Conservation (phyloP, 2,888 invertebrate genomes). For the Drosophila borborema region DNA sequence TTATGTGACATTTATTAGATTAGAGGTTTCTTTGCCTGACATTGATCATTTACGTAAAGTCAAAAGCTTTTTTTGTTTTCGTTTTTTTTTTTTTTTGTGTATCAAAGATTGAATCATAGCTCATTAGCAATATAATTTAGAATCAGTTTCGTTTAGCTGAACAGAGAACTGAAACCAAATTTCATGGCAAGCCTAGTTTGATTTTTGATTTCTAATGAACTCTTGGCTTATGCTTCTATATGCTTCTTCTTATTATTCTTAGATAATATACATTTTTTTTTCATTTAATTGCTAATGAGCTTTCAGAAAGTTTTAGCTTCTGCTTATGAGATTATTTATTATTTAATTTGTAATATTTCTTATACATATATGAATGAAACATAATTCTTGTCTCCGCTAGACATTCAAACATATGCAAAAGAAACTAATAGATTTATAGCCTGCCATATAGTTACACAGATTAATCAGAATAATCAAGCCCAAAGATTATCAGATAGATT, state of each 20-base stretch:
- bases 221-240: no score
- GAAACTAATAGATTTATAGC: background rate
- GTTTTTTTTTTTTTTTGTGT: no score
- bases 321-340: background rate
- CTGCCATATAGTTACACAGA: background rate
- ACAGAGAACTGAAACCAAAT: background rate
- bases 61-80: no score
- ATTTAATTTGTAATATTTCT: no score
- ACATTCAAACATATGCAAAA: no score
- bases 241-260: background rate
- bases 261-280: background rate
- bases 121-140: background rate
- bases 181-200: background rate
- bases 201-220: background rate
- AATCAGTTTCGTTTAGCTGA: background rate
- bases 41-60: background rate
- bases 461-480: slow-evolving; percentile 1
- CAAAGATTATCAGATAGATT: background rate
- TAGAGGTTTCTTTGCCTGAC: background rate
- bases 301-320: background rate
- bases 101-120: background rate
- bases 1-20: background rate
- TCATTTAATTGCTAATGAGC: background rate
- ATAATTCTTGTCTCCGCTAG: no score
- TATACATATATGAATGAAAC: no score